Evolutionary conservation across 2,797 vertebrate genomes (phyloP).

Genomic region (Phylloscopus collybita): DNA sequence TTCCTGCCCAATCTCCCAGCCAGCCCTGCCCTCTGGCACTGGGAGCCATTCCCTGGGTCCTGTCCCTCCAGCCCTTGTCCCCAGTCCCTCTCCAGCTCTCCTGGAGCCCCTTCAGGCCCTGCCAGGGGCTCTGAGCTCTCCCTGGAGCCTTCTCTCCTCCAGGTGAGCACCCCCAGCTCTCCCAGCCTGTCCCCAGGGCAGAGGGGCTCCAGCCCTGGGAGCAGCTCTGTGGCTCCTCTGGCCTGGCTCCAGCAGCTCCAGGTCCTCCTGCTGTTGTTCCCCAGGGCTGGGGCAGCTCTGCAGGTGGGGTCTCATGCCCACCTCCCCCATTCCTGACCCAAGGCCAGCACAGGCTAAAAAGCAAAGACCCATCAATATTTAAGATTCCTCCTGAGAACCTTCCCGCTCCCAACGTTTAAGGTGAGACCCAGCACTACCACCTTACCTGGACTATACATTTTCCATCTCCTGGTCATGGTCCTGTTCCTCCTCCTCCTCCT

Average conservation of each 20-base stretch:
- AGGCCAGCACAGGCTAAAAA: neutral
- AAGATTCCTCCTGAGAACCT: neutral
- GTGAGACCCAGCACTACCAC: neutral
- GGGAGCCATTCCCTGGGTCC: neutral
- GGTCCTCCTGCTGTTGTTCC: neutral
- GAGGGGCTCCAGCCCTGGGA: neutral
- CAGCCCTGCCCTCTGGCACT: neutral
- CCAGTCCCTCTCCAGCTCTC: neutral
- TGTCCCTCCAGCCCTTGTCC: neutral
- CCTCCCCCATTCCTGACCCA: neutral
- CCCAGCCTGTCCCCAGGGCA: neutral
- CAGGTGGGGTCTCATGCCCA: neutral
- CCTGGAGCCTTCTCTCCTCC: neutral
- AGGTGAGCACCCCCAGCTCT: neutral
- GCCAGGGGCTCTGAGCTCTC: neutral
- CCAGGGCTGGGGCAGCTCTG: neutral
- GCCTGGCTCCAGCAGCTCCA: neutral
- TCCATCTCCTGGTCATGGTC: constrained; percentile 82
- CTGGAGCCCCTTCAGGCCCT: neutral
- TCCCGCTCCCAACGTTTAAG: neutral
- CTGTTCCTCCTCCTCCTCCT: constrained; percentile 82
- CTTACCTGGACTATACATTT: constrained; percentile 87
- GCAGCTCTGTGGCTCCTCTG: neutral
- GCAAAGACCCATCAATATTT: neutral
- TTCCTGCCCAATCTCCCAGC: neutral